These are phyloP conservation scores for Rhombomys opimus DNA, from an alignment of 2,113 vertebrate species.

Conservation along the genomic window DNA sequence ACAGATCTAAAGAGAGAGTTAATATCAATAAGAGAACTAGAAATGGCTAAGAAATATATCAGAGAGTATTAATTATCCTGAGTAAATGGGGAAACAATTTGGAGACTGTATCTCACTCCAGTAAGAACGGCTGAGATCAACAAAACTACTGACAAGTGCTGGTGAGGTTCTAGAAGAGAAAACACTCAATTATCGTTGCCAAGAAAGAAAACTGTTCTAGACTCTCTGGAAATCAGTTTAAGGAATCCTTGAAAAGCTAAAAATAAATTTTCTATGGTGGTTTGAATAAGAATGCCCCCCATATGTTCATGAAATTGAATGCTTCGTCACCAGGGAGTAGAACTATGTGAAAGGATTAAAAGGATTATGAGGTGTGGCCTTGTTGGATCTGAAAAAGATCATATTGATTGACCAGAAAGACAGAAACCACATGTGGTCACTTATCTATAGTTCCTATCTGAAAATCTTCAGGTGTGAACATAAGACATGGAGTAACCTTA, in stretches of 20 bases:
- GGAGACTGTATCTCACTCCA: neutral
- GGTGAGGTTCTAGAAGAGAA: neutral
- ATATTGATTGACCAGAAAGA: neutral
- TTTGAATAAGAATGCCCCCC: too few species aligned
- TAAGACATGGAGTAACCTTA: neutral
- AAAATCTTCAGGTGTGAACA: neutral
- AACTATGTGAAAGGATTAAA: too few species aligned
- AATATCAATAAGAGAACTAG: neutral
- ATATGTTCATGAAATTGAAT: too few species aligned
- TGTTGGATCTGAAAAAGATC: too few species aligned
- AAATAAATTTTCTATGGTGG: too few species aligned
- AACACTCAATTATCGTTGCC: neutral
- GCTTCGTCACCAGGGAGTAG: too few species aligned
- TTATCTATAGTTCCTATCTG: neutral
- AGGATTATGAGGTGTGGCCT: too few species aligned
- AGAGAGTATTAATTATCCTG: neutral
- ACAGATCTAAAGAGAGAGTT: neutral
- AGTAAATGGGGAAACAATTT: neutral
- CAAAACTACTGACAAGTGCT: neutral
- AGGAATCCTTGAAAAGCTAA: neutral
- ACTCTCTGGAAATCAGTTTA: neutral
- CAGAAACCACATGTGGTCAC: neutral
- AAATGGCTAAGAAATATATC: neutral
- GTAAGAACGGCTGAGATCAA: neutral
- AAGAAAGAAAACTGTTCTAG: neutral